Conservation (phyloP, 1,140 invertebrate genomes). For the Liolophura sinensis region DNA sequence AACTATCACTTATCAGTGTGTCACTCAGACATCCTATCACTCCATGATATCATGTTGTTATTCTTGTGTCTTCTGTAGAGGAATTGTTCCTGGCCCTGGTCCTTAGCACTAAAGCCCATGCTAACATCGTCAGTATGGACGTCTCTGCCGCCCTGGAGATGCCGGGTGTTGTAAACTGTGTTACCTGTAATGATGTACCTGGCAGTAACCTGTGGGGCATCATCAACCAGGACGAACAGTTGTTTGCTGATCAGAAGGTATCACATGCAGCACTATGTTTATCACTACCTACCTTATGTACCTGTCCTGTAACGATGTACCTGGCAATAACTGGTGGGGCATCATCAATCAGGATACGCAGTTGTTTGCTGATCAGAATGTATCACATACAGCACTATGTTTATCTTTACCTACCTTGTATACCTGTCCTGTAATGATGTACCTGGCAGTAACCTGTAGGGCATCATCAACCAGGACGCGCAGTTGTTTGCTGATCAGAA, state of each 20-base stretch:
- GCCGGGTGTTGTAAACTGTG: slow-evolving; percentile 64
- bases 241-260: slow-evolving; percentile 44
- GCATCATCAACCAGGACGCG: no score
- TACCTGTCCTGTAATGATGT: no score
- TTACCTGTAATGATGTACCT: slow-evolving; percentile 46
- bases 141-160: slow-evolving; percentile 70
- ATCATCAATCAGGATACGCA: no score
- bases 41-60: no score
- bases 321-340: slow-evolving; percentile 29
- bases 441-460: slow-evolving; percentile 29
- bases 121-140: slow-evolving; percentile 70
- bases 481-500: slow-evolving; percentile 16
- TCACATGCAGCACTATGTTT: no score
- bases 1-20: no score
- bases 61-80: slow-evolving; percentile 13
- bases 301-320: no score
- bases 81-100: slow-evolving; percentile 76
- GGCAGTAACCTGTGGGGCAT: slow-evolving; percentile 35
- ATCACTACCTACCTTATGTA: no score
- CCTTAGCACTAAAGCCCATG: slow-evolving; percentile 77
- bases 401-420: no score
- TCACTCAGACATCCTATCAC: no score
- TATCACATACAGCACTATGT: slow-evolving; percentile 3
- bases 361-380: slow-evolving; percentile 23
- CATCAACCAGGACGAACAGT: slow-evolving; percentile 33